Evolutionary conservation across 2,888 invertebrate genomes (phyloP), one percentile per base, ranked within the genome.

Genomic region (Metopia argyrocephala): DNA sequence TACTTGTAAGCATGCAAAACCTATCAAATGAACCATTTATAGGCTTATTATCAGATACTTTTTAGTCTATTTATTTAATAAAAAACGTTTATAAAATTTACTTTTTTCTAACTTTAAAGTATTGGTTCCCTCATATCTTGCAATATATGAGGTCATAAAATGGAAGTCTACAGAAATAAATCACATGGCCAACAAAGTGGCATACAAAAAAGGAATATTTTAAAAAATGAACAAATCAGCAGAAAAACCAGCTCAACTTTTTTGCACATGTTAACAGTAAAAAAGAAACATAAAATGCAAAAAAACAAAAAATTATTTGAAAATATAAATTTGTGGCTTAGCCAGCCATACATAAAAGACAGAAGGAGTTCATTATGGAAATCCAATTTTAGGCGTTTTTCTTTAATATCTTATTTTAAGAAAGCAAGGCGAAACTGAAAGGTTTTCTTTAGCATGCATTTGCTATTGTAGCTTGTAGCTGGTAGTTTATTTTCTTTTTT

Each of bases 181-280:
- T 74, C 48, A 74, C 56, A 48, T 31, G 48, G 20, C 9, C 18
- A 48, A 73, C 56, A 48, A 28, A 23, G 25, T 46, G 52, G 31
- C 21, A 38, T n/a, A n/a, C n/a, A n/a, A n/a, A n/a, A n/a, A 46
- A 48, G 48, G 57, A 70, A 61, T 70, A 70, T 5, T 61, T 70
- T 61, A n/a, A 61, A 52, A 61, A 27, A 48, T 20, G 7, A 9
- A 15, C 23, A 28, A 27, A 46, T 23, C 21, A 56, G 27, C 52
- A 28, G 27, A 65, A 66, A 7, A n/a, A n/a, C n/a, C n/a, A n/a
- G n/a, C n/a, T n/a, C n/a, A n/a, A n/a, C n/a, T 50, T 20, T 74
- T 57, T 48, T 56, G 48, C 48, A 4, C 46, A 23, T 5, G 5
- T 62, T 28, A n/a, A n/a, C 27, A 20, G 3, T 3, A 18, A 15